Evolutionary conservation across 2,888 invertebrate genomes (phyloP), one percentile per base, ranked within the genome.

Genomic region (Rhaphigaster nebulosa): DNA sequence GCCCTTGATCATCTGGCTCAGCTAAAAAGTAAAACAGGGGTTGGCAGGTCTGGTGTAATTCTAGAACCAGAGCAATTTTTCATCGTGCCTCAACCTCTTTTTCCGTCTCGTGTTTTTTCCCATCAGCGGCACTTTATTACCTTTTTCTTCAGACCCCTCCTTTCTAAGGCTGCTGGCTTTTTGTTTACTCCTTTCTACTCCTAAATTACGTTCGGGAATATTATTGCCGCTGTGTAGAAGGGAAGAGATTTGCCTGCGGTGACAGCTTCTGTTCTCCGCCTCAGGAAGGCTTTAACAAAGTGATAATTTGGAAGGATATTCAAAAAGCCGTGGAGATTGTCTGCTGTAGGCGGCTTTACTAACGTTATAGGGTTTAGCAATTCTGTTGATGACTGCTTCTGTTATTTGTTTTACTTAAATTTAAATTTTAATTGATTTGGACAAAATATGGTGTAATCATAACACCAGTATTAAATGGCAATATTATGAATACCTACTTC

Each of bases 41-140:
- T 18, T 23, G 76, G 34, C 2, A 76, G 76, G 34, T 2, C 38
- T 34, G 12, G 20, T 76, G 76, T 76, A 76, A 23, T 41, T 8
- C 76, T n/a, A 29, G 29, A 76, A 20, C 20, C 76, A 6, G 60
- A 10, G 76, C 76, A 76, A 76, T 76, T 38, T 76, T 38, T 76
- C 76, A 38, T 23, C 76, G 23, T n/a, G 38, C 76, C 60, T 76
- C 18, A 38, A 38, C 38, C 76, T 38, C 34, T 41, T 76, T 76
- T 76, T 76, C 23, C 41, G 20, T 23, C 20, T 38, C 76, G 76
- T 76, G 8, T 76, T 76, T 76, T 76, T 60, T 60, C 60, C 60
- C 76, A 38, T 76, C 76, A 41, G 38, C 38, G 34, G 38, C 76
- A 76, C 38, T 76, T 76, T 76, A 76, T 76, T 76, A 76, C 76